These are phyloP conservation scores for Trichonephila clavata DNA, from an alignment of 1,140 invertebrate species.

Conservation along the genomic window DNA sequence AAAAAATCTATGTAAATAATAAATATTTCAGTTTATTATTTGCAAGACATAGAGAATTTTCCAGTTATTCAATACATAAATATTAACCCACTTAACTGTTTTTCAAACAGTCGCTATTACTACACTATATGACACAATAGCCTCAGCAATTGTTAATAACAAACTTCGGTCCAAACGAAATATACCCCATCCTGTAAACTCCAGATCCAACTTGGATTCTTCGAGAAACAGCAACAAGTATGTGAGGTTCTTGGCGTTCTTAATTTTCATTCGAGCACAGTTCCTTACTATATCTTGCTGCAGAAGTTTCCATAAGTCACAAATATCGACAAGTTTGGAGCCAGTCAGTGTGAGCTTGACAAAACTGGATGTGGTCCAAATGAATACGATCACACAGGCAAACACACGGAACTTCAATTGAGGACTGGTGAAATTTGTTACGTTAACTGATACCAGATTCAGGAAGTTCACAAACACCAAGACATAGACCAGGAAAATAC, in stretches of 20 bases:
- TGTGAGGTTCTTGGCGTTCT: neutral
- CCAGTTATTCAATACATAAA: too few relatives aligned
- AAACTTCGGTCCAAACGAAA: conserved; percentile 37
- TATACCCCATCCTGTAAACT: conserved; percentile 53
- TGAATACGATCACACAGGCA: neutral
- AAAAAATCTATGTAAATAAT: too few relatives aligned
- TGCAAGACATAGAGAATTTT: too few relatives aligned
- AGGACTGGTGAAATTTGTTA: neutral
- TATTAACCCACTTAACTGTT: too few relatives aligned
- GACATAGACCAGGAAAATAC: conserved; percentile 3
- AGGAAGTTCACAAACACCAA: conserved; percentile 28
- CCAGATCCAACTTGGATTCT: neutral
- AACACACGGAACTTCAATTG: neutral
- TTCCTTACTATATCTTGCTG: neutral
- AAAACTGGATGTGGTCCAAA: conserved; percentile 8
- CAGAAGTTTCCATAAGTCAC: neutral
- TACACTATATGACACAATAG: conserved; percentile 45
- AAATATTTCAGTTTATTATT: too few relatives aligned
- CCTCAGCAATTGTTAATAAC: conserved; percentile 3
- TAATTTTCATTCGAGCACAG: neutral
- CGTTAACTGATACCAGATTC: neutral
- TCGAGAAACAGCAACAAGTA: neutral
- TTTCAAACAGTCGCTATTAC: neutral
- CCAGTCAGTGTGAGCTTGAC: conserved; percentile 29
- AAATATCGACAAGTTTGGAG: neutral